These are phyloP conservation scores for Pogonomyrmex barbatus DNA, from an alignment of 1,140 invertebrate species.

Conservation along the genomic window DNA sequence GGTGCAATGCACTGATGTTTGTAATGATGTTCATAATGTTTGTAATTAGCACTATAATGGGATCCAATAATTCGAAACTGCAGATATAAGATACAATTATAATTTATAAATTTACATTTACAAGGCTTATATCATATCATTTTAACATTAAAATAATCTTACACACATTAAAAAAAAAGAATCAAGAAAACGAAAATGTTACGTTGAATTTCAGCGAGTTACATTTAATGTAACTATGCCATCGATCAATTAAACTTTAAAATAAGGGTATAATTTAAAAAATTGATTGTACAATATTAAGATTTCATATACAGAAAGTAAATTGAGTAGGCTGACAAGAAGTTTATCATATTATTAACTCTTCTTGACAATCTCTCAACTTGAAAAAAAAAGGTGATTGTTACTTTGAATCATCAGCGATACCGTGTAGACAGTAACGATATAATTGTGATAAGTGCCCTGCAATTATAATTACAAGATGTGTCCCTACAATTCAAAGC, in stretches of 20 bases:
- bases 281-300: conserved; percentile 65
- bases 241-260: conserved; percentile 74
- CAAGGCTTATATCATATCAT: conserved; percentile 81
- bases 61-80: conserved; percentile 70
- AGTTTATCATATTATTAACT: conserved; percentile 49
- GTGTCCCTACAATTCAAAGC: conserved; percentile 66
- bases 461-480: conserved; percentile 78
- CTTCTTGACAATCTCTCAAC: conserved; percentile 54
- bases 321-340: conserved; percentile 74
- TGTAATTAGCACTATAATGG: conserved; percentile 45
- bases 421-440: conserved; percentile 68
- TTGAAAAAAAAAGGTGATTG: conserved; percentile 30
- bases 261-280: conserved; percentile 65
- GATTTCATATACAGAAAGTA: conserved; percentile 63
- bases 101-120: conserved; percentile 86
- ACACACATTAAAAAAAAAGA: conserved; percentile 64
- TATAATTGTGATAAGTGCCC: conserved; percentile 73
- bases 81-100: conserved; percentile 82
- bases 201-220: conserved; percentile 77
- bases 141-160: conserved; percentile 85
- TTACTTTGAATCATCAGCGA: conserved; percentile 72
- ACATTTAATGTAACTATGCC: conserved; percentile 62
- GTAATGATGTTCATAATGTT: conserved; percentile 4
- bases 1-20: not conserved
- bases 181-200: conserved; percentile 67